Percentiles rank a stretch among this genome's conserved stretches.
phyloP scores from a whole-genome alignment of 2,888 invertebrate genomes.

The Nomada fucata region DNA sequence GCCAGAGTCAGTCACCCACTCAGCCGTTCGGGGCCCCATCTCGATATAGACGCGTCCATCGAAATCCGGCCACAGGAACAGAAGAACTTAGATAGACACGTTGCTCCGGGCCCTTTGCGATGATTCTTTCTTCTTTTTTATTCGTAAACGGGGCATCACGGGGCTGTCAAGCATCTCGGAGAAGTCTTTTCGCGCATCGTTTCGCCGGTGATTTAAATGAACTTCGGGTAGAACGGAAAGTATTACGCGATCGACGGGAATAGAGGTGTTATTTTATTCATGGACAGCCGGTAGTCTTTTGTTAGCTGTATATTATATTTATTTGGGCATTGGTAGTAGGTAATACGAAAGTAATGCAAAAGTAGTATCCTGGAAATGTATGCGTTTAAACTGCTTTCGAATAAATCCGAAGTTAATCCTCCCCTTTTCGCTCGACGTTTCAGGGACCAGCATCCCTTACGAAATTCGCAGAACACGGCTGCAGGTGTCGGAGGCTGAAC shows the following conservation, averaged over 20 bases:
- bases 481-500: slow-evolving; percentile 53
- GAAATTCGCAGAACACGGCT: slow-evolving; percentile 25
- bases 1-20: slow-evolving; percentile 80
- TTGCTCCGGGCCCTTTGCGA: slow-evolving; percentile 17
- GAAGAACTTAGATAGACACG: slow-evolving; percentile 36
- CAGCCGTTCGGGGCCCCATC: slow-evolving; percentile 58
- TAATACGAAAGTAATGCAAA: too few relatives aligned
- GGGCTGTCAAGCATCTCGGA: background rate
- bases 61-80: slow-evolving; percentile 60
- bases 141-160: background rate
- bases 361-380: too few relatives aligned
- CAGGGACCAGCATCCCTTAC: background rate
- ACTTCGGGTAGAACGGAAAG: background rate
- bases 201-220: too few relatives aligned
- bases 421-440: background rate
- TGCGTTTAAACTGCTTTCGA: background rate
- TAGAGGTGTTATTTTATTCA: background rate
- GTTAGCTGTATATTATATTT: too few relatives aligned
- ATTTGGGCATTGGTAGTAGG: too few relatives aligned
- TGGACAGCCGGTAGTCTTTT: background rate
- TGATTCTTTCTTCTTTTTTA: slow-evolving; percentile 12
- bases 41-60: slow-evolving; percentile 69
- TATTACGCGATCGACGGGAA: background rate
- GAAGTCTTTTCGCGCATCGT: background rate
- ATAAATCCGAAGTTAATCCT: background rate